These are phyloP conservation scores for Drosophila nigromelanica DNA, from an alignment of 1,140 invertebrate species.

Conservation along the genomic window DNA sequence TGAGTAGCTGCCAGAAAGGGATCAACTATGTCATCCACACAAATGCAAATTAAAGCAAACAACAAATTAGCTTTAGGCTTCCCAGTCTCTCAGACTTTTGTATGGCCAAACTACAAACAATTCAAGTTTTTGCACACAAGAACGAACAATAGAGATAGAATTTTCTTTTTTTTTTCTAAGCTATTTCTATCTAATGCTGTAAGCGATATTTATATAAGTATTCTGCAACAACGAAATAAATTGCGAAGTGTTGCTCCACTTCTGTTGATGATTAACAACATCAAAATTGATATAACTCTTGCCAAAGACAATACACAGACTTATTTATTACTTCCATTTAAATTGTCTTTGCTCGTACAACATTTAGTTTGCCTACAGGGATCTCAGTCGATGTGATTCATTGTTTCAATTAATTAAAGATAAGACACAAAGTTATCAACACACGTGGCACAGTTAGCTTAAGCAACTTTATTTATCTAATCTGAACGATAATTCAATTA, in stretches of 20 bases:
- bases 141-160: neutral
- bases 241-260: neutral
- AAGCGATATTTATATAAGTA: conserved; percentile 4
- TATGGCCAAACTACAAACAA: neutral
- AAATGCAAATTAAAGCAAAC: conserved; percentile 49
- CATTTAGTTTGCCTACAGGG: too few relatives aligned
- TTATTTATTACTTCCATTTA: too few relatives aligned
- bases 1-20: conserved; percentile 44
- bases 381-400: neutral
- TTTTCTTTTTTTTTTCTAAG: too few relatives aligned
- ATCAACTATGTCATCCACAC: conserved; percentile 51
- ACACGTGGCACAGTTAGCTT: neutral
- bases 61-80: conserved; percentile 46
- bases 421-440: neutral
- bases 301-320: too few relatives aligned
- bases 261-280: too few relatives aligned
- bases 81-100: neutral
- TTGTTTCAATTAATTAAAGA: neutral
- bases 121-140: conserved; percentile 1
- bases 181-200: conserved; percentile 1
- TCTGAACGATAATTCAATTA: conserved; percentile 3
- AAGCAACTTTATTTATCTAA: conserved; percentile 10
- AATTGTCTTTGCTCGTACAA: too few relatives aligned
- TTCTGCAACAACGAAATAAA: conserved; percentile 22
- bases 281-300: too few relatives aligned